Evolutionary conservation across 1,140 invertebrate species (phyloP).

Genomic region (Heliconius himera): DNA sequence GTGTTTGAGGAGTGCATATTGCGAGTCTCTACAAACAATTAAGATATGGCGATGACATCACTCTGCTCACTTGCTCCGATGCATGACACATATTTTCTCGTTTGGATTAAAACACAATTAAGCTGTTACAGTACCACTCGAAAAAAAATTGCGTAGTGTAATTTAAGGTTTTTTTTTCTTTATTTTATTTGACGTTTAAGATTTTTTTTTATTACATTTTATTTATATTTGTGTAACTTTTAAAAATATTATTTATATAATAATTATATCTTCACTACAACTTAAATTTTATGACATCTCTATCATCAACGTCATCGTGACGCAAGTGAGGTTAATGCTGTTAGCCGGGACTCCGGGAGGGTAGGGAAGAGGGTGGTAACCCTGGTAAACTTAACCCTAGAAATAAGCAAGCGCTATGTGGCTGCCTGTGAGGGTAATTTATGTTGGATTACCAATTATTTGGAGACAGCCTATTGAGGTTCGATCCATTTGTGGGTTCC

Average conservation of each 20-base stretch:
- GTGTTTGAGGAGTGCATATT: constrained; percentile 45
- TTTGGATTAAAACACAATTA: neutral
- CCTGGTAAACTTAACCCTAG: too few species aligned
- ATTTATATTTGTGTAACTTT: neutral
- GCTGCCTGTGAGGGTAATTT: neutral
- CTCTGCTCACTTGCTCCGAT: constrained; percentile 25
- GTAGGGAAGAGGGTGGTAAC: too few species aligned
- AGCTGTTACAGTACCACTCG: neutral
- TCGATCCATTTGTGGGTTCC: too few species aligned
- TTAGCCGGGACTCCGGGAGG: too few species aligned
- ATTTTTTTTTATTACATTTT: neutral
- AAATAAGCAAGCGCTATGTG: too few species aligned
- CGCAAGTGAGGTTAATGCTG: neutral
- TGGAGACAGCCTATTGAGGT: too few species aligned
- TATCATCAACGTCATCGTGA: neutral
- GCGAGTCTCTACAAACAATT: constrained; percentile 42
- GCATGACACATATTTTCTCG: neutral
- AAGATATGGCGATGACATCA: constrained; percentile 50
- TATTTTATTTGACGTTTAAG: neutral
- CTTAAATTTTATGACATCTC: neutral
- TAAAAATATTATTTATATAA: neutral
- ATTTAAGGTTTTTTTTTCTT: too few species aligned
- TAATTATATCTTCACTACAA: neutral
- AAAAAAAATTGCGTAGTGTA: neutral
- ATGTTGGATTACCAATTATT: too few species aligned